Percentiles rank a stretch among this genome's conserved stretches.
Evolutionary conservation across 2,888 invertebrate species (phyloP).

Genomic region (Tineola bisselliella): DNA sequence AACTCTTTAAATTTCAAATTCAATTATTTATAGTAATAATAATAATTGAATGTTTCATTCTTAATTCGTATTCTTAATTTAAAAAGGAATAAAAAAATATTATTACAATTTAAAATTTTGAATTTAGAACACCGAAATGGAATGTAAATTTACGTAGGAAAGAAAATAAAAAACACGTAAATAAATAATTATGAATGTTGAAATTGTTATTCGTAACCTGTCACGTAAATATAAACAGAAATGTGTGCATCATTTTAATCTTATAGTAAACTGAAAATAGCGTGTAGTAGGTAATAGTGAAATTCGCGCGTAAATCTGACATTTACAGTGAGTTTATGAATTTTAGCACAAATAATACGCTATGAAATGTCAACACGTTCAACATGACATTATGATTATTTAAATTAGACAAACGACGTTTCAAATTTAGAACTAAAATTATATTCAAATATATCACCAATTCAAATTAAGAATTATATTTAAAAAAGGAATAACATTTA

Average conservation of each 20-base stretch:
- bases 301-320: constrained; percentile 1
- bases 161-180: no score
- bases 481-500: not conserved
- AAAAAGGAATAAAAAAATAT: no score
- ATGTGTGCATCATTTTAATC: not conserved
- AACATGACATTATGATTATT: not conserved
- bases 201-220: not conserved
- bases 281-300: constrained; percentile 1
- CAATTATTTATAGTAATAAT: no score
- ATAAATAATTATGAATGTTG: not conserved
- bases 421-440: not conserved
- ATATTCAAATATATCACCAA: not conserved
- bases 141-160: no score
- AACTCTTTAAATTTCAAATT: no score
- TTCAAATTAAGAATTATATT: not conserved
- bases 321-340: constrained; percentile 35
- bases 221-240: not conserved
- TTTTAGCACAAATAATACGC: constrained; percentile 24
- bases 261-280: not conserved
- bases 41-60: no score
- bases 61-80: no score
- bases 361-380: constrained; percentile 22
- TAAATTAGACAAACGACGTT: not conserved
- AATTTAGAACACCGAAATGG: no score
- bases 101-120: no score